Conservation (phyloP, 2,797 vertebrate genomes). For the Chloroceryle amazona region DNA sequence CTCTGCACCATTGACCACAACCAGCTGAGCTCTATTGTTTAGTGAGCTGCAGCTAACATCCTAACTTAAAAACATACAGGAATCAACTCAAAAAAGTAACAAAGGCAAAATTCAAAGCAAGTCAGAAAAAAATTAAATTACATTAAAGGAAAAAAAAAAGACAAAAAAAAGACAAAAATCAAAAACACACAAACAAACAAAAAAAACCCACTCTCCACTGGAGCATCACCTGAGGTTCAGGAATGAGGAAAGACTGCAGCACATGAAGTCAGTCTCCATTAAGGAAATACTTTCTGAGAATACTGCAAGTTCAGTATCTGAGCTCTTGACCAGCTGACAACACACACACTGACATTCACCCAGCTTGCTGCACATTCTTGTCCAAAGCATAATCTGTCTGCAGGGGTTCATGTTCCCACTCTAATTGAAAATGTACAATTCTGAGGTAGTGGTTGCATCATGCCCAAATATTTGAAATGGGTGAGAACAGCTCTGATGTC, state of each 20-base stretch:
- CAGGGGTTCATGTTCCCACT: background rate
- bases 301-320: background rate
- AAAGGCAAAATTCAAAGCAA: background rate
- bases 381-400: background rate
- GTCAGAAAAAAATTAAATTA: background rate
- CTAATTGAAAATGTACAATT: background rate
- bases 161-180: background rate
- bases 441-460: background rate
- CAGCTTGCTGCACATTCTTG: background rate
- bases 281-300: background rate
- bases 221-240: background rate
- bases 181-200: too few species aligned
- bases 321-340: background rate
- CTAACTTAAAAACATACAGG: background rate
- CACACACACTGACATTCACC: background rate
- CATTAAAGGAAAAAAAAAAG: background rate
- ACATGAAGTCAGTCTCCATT: background rate
- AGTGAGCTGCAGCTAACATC: background rate
- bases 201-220: background rate
- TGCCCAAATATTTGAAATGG: background rate
- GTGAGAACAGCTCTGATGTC: background rate
- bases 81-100: background rate
- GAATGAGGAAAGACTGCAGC: background rate
- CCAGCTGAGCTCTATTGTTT: too few species aligned
- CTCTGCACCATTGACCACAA: too few species aligned